Evolutionary conservation across 2,888 invertebrate genomes (phyloP), one percentile per base, ranked within the genome.

Genomic region (Elegia similella): DNA sequence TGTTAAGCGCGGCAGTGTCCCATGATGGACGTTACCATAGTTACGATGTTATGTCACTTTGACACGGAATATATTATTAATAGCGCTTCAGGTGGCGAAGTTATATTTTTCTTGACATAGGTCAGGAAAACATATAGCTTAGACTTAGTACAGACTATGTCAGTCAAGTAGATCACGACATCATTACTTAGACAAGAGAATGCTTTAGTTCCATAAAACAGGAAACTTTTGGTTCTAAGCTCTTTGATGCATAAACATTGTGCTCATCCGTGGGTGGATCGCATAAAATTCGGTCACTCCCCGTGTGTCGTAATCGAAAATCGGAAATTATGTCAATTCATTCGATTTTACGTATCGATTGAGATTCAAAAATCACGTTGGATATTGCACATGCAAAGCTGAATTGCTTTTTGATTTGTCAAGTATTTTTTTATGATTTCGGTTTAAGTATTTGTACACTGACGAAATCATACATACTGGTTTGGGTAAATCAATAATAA

Each of bases 301-400:
- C 54, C 7, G 30, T 15, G 15, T 54, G 42, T 54, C 29, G 54
- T 54, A 54, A 54, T 29, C 53, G 42, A 29, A 6, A 42, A 53
- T 43, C 43, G 15, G 30, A 43, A 32, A 30, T 43, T 34, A 34
- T 50, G 50, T 54, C 54, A 54, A 32, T 43, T 34, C 50, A 48
- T 48, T 50, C 50, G 50, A 50, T 44, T 29, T 53, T 13, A 29
- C 29, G 46, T 23, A 52, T 52, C 54, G 54, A 54, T 54, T 54
- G 30, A 43, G 42, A 29, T 52, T 38, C 32, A 30, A 23, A 12
- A 38, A 34, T 23, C 12, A 17, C 46, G 15, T 32, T 15, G 15
- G 15, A 15, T 34, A 50, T 50, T 12, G 47, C 23, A 16, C 23
- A 47, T 23, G 29, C 17, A 38, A 50, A 17, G 12, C 16, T 12